Percentiles rank a stretch among this genome's conserved stretches.
Conservation (phyloP, 30 jellyfish, hydroid and myxozoan species). For the Aurelia sp. region DNA sequence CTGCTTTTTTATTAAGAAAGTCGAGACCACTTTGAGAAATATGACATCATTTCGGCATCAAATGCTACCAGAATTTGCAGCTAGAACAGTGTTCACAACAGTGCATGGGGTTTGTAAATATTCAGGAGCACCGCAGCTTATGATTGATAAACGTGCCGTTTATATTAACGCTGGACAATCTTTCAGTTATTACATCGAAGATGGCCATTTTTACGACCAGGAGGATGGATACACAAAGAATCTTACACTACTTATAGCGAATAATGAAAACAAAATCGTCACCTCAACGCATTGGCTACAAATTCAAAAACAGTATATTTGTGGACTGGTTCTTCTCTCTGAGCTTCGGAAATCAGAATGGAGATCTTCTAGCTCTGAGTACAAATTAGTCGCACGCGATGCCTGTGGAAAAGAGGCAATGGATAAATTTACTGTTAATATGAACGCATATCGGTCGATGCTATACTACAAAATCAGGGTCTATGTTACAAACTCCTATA, state of each 20-base stretch:
- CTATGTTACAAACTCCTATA: constrained; percentile 32
- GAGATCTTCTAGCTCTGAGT: constrained; percentile 9
- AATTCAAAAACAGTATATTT: constrained; percentile 39
- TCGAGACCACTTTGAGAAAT: constrained; percentile 23
- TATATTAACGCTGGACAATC: constrained; percentile 40
- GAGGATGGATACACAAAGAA: constrained; percentile 92
- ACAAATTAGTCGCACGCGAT: constrained; percentile 53
- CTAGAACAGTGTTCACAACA: background rate
- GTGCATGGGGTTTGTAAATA: constrained; percentile 51
- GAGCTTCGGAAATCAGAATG: constrained; percentile 26
- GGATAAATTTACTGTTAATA: constrained; percentile 39
- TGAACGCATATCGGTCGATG: constrained; percentile 8
- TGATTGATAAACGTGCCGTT: constrained; percentile 33
- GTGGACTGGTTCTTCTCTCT: constrained; percentile 63
- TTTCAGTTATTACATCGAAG: constrained; percentile 34
- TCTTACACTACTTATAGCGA: constrained; percentile 46
- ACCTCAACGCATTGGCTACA: constrained; percentile 35
- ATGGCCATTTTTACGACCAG: constrained; percentile 69
- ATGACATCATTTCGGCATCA: constrained; percentile 9
- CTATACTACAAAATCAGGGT: constrained; percentile 30
- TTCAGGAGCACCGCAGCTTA: constrained; percentile 42
- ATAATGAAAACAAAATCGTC: constrained; percentile 2
- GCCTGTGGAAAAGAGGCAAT: constrained; percentile 56
- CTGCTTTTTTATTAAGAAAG: constrained; percentile 34
- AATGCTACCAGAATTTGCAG: constrained; percentile 51